Conservation (phyloP, 2,797 vertebrate species). For the Poeciliopsis presidionis region DNA sequence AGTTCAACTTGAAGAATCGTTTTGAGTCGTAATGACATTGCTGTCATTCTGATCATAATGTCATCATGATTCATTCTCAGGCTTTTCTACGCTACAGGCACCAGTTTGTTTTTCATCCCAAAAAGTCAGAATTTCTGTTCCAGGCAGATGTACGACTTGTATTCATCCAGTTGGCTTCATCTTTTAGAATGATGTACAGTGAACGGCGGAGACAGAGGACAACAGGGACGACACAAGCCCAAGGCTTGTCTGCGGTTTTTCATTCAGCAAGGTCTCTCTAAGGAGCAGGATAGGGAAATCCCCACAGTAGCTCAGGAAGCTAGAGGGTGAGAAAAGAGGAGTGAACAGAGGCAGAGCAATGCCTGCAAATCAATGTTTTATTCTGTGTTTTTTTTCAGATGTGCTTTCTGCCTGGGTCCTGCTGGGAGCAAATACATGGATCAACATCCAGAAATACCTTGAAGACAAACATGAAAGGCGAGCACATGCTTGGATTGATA, state of each 20-base stretch:
- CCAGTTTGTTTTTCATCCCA: not conserved
- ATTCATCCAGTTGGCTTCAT: slow-evolving; percentile 18
- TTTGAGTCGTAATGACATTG: not conserved
- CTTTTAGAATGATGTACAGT: slow-evolving; percentile 21
- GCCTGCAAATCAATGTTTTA: slow-evolving; percentile 20
- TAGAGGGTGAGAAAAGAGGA: slow-evolving; percentile 1
- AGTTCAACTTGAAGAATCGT: not conserved
- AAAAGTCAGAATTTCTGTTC: not conserved
- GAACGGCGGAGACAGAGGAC: slow-evolving; percentile 18
- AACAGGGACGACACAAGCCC: slow-evolving; percentile 22
- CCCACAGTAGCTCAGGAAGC: slow-evolving; percentile 23
- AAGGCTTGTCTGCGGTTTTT: slow-evolving; percentile 32
- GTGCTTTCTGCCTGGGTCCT: not conserved
- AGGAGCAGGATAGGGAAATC: slow-evolving; percentile 29
- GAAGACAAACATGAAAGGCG: slow-evolving; percentile 13
- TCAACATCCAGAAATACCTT: slow-evolving; percentile 8
- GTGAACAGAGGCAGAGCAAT: not conserved
- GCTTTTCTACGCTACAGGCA: not conserved
- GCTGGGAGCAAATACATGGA: not conserved
- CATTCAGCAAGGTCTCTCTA: slow-evolving; percentile 9
- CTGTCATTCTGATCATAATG: not conserved
- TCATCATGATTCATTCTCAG: not conserved
- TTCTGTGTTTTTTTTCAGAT: slow-evolving; percentile 5
- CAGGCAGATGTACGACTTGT: not conserved
- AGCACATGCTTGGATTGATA: not conserved